Base-by-base conservation (phyloP, 2,888 invertebrate genomes). In the Auanema sp. region DNA sequence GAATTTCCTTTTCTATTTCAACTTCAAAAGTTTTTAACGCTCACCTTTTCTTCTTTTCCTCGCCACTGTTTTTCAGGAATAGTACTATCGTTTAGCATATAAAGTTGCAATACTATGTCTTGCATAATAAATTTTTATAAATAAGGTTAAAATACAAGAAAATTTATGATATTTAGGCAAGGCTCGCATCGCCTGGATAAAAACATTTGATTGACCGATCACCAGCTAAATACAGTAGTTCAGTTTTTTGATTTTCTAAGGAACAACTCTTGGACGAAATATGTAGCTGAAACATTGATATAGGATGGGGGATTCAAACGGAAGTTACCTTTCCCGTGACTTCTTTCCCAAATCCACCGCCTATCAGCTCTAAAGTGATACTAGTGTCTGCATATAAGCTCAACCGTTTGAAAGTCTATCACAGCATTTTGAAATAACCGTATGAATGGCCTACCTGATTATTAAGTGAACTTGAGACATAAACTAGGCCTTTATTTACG, bases 121-220 rank as follows among this genome's bases (percentile, higher is more conserved):
- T 33, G 33, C 33, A 33, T 33, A 33, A 33, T 33, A 33, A 33
- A 33, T 33, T 33, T 33, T 33, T 33, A 33, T 33, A 33, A 33
- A 33, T 33, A 33, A 33, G 33, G 8, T 8, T 8, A 8, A 33
- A 33, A 33, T 33, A 33, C 33, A 33, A 33, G 8, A 33, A 33
- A 33, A 33, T 33, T 33, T 33, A 5, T 8, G 8, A 33, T 33
- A 33, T 33, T 33, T 33, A 33, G 33, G 33, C 33, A 33, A 33
- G 33, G 8, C 33, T 33, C 33, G 33, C 33, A 8, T 33, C 33
- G 33, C 75, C 75, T 14, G 74, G 71, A 24, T 58, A 59, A 55
- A 77, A 77, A 44, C 60, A 62, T 57, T 77, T 71, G 18, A 69
- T 61, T 6, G 72, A 71, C 14, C 77, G 56, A 55, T 77, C 77